Percentiles rank a stretch among this genome's conserved stretches.
Conservation (phyloP, 2,113 vertebrate species). For the Amia ocellicauda region DNA sequence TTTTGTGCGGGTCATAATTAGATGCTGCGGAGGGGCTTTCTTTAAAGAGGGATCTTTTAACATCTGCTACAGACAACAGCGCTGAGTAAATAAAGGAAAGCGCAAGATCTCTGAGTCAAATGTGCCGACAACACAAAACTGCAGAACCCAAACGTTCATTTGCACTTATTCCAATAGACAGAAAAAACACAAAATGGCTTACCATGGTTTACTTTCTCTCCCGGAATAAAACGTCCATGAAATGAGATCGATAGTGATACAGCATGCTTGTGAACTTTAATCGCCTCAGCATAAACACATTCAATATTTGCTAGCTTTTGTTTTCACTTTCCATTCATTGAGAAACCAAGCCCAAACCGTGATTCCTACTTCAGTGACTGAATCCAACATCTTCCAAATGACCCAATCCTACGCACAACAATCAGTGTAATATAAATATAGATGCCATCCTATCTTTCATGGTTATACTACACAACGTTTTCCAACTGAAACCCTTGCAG, state of each 20-base stretch:
- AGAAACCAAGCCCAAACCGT: no score
- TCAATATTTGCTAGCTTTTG: neutral
- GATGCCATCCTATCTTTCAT: no score
- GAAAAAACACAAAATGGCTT: neutral
- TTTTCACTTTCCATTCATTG: neutral
- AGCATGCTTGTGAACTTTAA: neutral
- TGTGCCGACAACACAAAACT: neutral
- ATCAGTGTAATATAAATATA: no score
- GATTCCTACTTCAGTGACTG: no score
- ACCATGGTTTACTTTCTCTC: neutral
- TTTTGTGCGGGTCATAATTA: constrained; percentile 72
- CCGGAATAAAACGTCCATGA: neutral
- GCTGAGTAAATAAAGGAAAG: constrained; percentile 30
- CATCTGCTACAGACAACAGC: constrained; percentile 61
- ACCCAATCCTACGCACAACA: no score
- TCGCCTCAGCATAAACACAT: neutral
- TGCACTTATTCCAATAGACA: neutral
- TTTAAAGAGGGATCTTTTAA: constrained; percentile 60
- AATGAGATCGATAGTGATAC: neutral
- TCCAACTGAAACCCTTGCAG: no score
- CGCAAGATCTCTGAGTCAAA: neutral
- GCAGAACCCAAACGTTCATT: neutral
- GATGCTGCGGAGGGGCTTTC: constrained; percentile 61
- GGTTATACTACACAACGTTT: no score
- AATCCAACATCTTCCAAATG: no score